Base-by-base conservation (phyloP, 2,888 invertebrate genomes). In the Romanomermis culicivorax region DNA sequence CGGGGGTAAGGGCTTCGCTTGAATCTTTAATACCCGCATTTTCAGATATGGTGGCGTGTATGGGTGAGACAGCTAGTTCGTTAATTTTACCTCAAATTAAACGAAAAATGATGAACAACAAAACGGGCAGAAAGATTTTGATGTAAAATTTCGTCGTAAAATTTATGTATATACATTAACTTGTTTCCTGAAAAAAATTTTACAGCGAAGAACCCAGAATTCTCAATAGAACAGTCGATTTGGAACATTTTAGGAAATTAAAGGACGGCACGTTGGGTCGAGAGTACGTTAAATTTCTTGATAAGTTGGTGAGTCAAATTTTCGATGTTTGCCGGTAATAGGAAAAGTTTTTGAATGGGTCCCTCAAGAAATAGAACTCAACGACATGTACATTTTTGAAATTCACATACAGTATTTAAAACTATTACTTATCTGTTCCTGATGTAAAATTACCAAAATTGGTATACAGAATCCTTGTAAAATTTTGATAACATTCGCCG, bases 41-140 rank as follows among this genome's bases (percentile, higher is more conserved):
- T 60, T n/a, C 62, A 76, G 91, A 95, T 68, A 87, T 89, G 85
- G 85, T 95, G 61, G 88, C 91, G 25, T 84, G 86, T 60, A 76
- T 91, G 61, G 89, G 88, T 1, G 93, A 95, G 74, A 83, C 87
- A 1, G 86, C 89, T 11, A 89, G 80, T 48, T 63, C 67, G 42
- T 68, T 68, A 49, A 83, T 88, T 2, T 74, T 89, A 2, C 74
- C 74, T 58, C 75, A 78, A 63, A 83, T 93, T 72, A 74, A 77
- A 53, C 69, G 74, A 45, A 77, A 78, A 68, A 89, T 97, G 88
- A 70, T 78, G 59, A 72, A 75, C 49, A 81, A 81, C 55, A 69
- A 76, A 1, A 86, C 87, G 72, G 93, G 93, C 1, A 69, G 71
- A 24, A 75, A 79, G 61, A 83, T 97, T 56, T 63, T 77, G 2